Conservation (phyloP, 1,140 invertebrate species). For the Dendrolimus kikuchii region DNA sequence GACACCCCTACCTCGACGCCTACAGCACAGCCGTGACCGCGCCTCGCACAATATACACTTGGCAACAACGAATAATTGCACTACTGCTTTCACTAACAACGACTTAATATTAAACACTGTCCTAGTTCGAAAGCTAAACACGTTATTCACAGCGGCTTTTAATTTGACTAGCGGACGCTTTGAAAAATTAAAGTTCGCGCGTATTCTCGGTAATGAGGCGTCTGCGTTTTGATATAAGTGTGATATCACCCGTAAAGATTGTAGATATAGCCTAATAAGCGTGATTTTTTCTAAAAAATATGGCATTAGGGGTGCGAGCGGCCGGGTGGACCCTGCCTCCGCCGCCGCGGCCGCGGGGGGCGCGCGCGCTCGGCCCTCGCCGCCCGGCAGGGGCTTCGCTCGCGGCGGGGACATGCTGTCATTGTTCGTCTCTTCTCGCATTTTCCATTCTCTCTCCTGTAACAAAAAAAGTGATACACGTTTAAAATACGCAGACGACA, state of each 20-base stretch:
- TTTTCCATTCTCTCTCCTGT: slow-evolving; percentile 64
- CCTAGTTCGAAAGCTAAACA: slow-evolving; percentile 59
- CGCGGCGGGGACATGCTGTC: slow-evolving; percentile 63
- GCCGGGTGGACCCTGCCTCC: slow-evolving; percentile 24
- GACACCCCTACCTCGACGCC: slow-evolving; percentile 15
- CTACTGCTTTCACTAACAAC: slow-evolving; percentile 62
- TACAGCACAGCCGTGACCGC: slow-evolving; percentile 18
- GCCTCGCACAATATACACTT: slow-evolving; percentile 46
- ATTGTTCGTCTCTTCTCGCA: slow-evolving; percentile 59
- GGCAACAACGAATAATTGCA: slow-evolving; percentile 69
- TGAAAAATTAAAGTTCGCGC: slow-evolving; percentile 59
- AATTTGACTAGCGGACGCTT: slow-evolving; percentile 69
- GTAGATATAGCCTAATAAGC: slow-evolving; percentile 64
- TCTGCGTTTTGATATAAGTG: slow-evolving; percentile 32
- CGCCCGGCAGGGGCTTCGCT: slow-evolving; percentile 52
- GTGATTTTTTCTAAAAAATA: slow-evolving; percentile 49
- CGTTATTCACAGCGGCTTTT: slow-evolving; percentile 46
- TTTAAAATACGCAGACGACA: neutral
- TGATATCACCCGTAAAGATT: slow-evolving; percentile 45
- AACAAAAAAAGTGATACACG: slow-evolving; percentile 32
- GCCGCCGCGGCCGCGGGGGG: slow-evolving; percentile 32
- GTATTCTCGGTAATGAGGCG: slow-evolving; percentile 33
- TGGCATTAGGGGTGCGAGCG: slow-evolving; percentile 30
- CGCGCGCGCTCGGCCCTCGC: slow-evolving; percentile 43
- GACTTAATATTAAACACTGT: slow-evolving; percentile 48